These are phyloP conservation scores for Stenotaenia linearis DNA, from an alignment of 2,888 invertebrate genomes.

Conservation along the genomic window DNA sequence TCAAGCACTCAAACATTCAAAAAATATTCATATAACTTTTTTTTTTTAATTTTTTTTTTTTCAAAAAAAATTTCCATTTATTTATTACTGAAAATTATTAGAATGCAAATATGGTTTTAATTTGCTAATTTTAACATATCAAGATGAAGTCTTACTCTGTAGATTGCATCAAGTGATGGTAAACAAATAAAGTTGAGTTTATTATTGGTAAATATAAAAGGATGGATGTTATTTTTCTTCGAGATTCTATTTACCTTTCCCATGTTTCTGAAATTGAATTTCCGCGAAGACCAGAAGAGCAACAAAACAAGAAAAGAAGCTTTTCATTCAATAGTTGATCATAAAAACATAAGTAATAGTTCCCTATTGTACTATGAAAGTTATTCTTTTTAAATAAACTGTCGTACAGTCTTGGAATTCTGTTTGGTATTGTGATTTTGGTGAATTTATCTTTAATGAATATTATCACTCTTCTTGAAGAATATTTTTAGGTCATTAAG, in stretches of 20 bases:
- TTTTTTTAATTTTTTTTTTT: too few species aligned
- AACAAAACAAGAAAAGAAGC: neutral
- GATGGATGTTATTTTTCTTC: neutral
- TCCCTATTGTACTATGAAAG: too few species aligned
- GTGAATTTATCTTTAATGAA: too few species aligned
- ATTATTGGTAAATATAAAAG: neutral
- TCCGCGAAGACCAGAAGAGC: neutral
- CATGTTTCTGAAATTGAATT: constrained; percentile 4
- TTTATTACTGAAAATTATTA: neutral
- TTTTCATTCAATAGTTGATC: neutral
- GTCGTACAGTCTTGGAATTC: too few species aligned
- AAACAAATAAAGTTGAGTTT: neutral
- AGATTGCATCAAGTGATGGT: neutral
- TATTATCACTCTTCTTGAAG: too few species aligned
- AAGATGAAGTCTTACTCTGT: neutral
- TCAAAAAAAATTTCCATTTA: neutral
- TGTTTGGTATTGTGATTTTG: too few species aligned
- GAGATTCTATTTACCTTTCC: neutral
- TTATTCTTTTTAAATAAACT: too few species aligned
- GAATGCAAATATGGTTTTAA: neutral
- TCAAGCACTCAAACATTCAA: neutral
- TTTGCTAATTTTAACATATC: neutral
- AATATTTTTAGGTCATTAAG: too few species aligned
- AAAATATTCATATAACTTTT: neutral
- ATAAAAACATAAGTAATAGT: neutral